These are phyloP conservation scores for Coranthus polyacanthus DNA, from an alignment of 2,797 vertebrate species.

Conservation along the genomic window DNA sequence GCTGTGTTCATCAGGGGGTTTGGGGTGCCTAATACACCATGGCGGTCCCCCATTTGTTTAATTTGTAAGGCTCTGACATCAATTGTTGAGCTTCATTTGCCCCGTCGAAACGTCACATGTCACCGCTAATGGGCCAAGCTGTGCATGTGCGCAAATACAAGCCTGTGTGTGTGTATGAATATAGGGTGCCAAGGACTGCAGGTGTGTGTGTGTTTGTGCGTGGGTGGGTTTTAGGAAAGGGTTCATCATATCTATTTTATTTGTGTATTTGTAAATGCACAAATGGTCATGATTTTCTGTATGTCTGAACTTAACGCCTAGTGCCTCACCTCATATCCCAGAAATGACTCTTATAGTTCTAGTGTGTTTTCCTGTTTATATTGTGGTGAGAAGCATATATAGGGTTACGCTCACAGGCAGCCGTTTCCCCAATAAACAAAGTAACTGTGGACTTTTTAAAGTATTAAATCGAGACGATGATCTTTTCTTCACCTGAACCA, in stretches of 20 bases:
- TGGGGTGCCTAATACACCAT: constrained; percentile 87
- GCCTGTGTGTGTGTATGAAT: constrained; percentile 38
- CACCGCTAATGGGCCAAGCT: constrained; percentile 85
- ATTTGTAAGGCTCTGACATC: constrained; percentile 90
- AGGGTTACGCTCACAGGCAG: no score
- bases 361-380: no score
- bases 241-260: constrained; percentile 32
- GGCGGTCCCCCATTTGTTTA: constrained; percentile 88
- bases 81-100: constrained; percentile 90
- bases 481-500: no score
- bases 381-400: no score
- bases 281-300: no score
- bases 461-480: no score
- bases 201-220: constrained; percentile 38
- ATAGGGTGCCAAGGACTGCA: constrained; percentile 12
- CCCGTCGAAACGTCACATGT: constrained; percentile 86
- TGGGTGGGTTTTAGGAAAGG: constrained; percentile 1
- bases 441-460: no score
- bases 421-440: no score
- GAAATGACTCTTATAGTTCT: no score
- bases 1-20: constrained; percentile 83
- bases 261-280: constrained; percentile 7
- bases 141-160: constrained; percentile 58
- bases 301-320: no score
- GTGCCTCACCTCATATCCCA: no score